Conservation (phyloP, 2,113 vertebrate species). For the Paradisaea rubra region DNA sequence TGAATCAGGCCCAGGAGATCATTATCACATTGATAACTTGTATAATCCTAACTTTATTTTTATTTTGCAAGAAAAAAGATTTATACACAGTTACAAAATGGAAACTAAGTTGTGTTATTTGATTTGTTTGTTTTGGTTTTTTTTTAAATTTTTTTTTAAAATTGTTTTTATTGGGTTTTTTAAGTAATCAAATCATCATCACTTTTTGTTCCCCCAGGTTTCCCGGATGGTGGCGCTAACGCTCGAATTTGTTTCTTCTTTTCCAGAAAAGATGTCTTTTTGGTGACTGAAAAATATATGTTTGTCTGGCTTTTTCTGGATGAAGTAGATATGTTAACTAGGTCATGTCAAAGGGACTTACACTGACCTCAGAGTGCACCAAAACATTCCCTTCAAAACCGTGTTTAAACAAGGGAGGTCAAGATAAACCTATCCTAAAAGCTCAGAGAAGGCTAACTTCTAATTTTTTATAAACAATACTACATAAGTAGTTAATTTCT, state of each 20-base stretch:
- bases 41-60: constrained; percentile 51
- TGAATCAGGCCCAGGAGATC: constrained; percentile 52
- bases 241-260: not conserved
- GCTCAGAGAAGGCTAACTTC: not conserved
- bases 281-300: not conserved
- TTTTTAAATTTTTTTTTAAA: not conserved
- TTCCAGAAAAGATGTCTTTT: not conserved
- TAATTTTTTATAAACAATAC: not conserved
- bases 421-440: constrained; percentile 26
- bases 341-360: constrained; percentile 7
- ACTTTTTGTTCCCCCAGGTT: not conserved
- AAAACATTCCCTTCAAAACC: constrained; percentile 20
- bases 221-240: not conserved
- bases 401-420: constrained; percentile 20
- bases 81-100: not conserved
- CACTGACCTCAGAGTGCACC: not conserved
- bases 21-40: constrained; percentile 20
- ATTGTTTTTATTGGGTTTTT: not conserved
- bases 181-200: not conserved
- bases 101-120: not conserved
- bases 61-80: constrained; percentile 20
- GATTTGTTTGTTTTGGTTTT: not conserved
- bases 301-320: not conserved
- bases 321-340: not conserved
- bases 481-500: not conserved